Evolutionary conservation across 92 coral and sea anemone species (phyloP), one percentile per base, ranked within the genome.

Genomic region (Actinostola sp.): DNA sequence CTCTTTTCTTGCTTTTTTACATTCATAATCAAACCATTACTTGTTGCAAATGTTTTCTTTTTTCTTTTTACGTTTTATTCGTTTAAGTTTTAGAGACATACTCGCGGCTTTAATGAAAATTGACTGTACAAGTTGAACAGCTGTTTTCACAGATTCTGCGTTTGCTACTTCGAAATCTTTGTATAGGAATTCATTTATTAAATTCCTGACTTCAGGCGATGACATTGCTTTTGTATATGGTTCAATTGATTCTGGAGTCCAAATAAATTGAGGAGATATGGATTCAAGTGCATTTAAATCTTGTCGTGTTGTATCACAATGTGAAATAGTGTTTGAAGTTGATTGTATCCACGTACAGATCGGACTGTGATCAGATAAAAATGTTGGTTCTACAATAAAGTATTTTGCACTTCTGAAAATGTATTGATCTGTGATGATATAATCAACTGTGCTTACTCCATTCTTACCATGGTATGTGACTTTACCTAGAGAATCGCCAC

Each of bases 371-470:
- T 64, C 73, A 32, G 82, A 76, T 21, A 76, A 30, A 65, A 48
- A 76, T 63, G 44, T 0, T 51, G 34, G 74, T 65, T 65, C 50
- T 2, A 75, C 80, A 21, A 57, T 76, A 44, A 76, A 76, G 66
- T 65, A 66, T 63, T 76, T 66, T 24, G 52, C 48, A 52, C 66
- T 3, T 31, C 52, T 50, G 41, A 76, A 50, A 76, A 76, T 35
- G 24, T 2, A 34, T 53, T 76, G 82, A 57, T 77, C 82, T 0
- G 59, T 66, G 28, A 67, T 67, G 19, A 77, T 77, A 56, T 77
- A 77, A 17, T 77, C 82, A 43, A 77, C 82, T 6, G 75, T 67
- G 46, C 82, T 77, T 55, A 35, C 68, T 8, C 68, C 82, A 67
- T 77, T 77, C 21, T 14, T 25, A 56, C 66, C 38, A 44, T 36